These are phyloP conservation scores for Trematocara caparti DNA, from an alignment of 2,797 vertebrate species.

Conservation along the genomic window DNA sequence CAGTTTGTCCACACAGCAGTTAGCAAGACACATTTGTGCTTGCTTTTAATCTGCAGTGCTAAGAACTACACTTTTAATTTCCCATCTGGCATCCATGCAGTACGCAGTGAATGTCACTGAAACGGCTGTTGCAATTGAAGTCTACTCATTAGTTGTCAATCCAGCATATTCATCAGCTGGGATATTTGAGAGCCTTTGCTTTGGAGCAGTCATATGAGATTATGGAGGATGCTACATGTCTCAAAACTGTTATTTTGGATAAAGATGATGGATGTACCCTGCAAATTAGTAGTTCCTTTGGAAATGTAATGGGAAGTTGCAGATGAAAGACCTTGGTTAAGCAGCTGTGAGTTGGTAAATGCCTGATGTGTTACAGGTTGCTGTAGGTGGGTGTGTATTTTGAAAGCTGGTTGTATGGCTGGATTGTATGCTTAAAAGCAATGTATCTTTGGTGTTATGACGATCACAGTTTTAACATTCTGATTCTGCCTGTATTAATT, in stretches of 20 bases:
- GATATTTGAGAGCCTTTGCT: background rate
- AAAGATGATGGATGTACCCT: background rate
- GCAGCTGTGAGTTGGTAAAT: background rate
- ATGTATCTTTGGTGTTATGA: background rate
- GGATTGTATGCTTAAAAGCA: background rate
- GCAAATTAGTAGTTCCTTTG: background rate
- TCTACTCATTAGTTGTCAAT: constrained; percentile 27
- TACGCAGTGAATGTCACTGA: constrained; percentile 22
- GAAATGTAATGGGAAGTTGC: background rate
- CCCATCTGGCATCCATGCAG: constrained; percentile 16
- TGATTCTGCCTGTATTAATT: background rate
- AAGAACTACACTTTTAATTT: constrained; percentile 20
- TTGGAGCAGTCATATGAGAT: background rate
- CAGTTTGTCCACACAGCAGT: background rate
- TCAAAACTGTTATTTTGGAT: background rate
- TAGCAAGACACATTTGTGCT: background rate
- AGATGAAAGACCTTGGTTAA: background rate
- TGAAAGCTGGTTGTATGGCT: background rate
- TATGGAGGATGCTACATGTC: background rate
- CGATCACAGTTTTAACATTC: background rate
- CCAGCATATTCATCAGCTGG: constrained; percentile 14
- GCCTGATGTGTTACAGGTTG: background rate
- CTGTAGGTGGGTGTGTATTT: background rate
- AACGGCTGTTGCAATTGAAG: constrained; percentile 42
- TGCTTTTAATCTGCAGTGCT: constrained; percentile 13